A percentile compares a stretch with the other conserved stretches of the same genome.
Evolutionary conservation across 2,797 vertebrate species (phyloP).

Genomic region (Protosalanx chinensis): DNA sequence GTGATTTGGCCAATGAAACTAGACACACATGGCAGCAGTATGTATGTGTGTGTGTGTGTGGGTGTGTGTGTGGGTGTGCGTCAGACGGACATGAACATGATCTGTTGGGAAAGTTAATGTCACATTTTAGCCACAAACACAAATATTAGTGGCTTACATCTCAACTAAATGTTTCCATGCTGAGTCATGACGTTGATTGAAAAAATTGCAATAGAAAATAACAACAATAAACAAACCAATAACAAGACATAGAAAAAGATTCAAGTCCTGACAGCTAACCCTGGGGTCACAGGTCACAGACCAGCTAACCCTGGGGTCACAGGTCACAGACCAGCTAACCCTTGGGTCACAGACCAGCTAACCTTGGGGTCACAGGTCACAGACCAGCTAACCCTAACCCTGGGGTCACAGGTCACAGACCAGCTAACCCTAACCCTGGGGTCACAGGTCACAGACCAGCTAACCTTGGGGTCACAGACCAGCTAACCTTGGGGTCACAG

Average conservation of each 20-base stretch:
- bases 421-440: background rate
- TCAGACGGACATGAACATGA: slow-evolving; percentile 31
- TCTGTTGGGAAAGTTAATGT: slow-evolving; percentile 30
- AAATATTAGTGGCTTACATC: slow-evolving; percentile 51
- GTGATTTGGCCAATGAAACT: slow-evolving; percentile 25
- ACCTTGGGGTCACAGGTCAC: too few relatives aligned
- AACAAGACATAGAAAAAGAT: slow-evolving; percentile 44
- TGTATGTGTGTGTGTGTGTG: slow-evolving; percentile 21
- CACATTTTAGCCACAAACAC: slow-evolving; percentile 6
- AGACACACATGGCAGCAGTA: slow-evolving; percentile 35
- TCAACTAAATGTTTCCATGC: slow-evolving; percentile 59
- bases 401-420: slow-evolving; percentile 41
- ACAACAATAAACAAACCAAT: slow-evolving; percentile 50
- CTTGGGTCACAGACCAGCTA: slow-evolving; percentile 60
- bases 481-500: too few relatives aligned
- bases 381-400: too few relatives aligned
- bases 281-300: background rate
- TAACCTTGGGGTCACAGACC: too few relatives aligned
- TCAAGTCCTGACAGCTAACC: slow-evolving; percentile 70
- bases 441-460: too few relatives aligned
- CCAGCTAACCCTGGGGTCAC: background rate
- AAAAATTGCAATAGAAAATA: slow-evolving; percentile 45
- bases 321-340: too few relatives aligned
- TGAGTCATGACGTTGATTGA: slow-evolving; percentile 66
- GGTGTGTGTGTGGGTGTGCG: background rate